These are phyloP conservation scores for Cotesia glomerata DNA, from an alignment of 1,140 invertebrate species.

Conservation along the genomic window DNA sequence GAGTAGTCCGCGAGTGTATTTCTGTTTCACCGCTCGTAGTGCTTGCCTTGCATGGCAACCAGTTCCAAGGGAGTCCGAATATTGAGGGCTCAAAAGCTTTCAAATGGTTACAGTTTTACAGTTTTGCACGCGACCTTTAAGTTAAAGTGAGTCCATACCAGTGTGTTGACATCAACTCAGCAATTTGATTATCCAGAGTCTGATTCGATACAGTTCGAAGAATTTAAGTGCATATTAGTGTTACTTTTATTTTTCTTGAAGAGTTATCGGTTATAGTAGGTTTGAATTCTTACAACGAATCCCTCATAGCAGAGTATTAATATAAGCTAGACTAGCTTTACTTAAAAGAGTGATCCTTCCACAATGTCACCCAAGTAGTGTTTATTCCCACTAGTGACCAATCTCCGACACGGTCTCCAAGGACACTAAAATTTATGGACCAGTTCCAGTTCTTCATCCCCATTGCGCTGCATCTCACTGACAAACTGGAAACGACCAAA, in stretches of 20 bases:
- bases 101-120: neutral
- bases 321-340: neutral
- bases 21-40: slow-evolving; percentile 48
- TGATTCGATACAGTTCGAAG: too few species aligned
- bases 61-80: neutral
- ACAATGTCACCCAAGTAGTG: slow-evolving; percentile 13
- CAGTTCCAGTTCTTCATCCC: slow-evolving; percentile 6
- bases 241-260: too few species aligned
- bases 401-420: slow-evolving; percentile 3
- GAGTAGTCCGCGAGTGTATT: slow-evolving; percentile 47
- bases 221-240: too few species aligned
- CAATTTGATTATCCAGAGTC: too few species aligned
- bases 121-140: too few species aligned
- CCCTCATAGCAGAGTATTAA: too few species aligned
- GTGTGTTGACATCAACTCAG: too few species aligned
- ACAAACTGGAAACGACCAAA: neutral
- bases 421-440: slow-evolving; percentile 19
- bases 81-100: neutral
- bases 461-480: neutral
- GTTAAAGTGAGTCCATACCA: too few species aligned
- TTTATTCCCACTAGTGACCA: neutral
- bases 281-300: too few species aligned
- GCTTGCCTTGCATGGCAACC: slow-evolving; percentile 14
- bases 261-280: too few species aligned
- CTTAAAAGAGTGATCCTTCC: neutral